Evolutionary conservation across 53 echinoderm and acorn worm species (phyloP), one percentile per base, ranked within the genome.

Genomic region (Stichopus horrens): DNA sequence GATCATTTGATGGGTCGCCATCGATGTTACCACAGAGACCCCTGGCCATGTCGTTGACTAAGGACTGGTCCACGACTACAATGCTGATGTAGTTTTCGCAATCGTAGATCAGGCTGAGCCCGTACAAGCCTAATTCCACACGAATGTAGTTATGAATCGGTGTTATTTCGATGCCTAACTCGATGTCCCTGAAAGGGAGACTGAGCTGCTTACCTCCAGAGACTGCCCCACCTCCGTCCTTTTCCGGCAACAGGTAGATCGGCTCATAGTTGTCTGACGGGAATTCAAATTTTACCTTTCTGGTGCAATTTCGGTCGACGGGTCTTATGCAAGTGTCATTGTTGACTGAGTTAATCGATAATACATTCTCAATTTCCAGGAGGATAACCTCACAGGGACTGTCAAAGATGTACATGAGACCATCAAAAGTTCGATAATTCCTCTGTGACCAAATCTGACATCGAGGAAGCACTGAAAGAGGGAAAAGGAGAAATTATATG

Each of bases 381-480:
- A 85, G 52, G 5, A 52, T 67, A 52, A 66, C 21, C 85, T 85
- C 85, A 16, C 85, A 85, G 4, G 5, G 23, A 6, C 85, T 67
- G 51, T 85, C 85, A 60, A 57, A 65, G 9, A 60, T 85, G 9
- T 52, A 85, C 65, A 66, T 60, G 5, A 85, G 5, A 11, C 85
- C 85, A 52, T 85, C 85, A 67, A 85, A 85, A 2, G 85, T 85
- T 5, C 85, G 67, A 60, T 85, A 85, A 18, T 85, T 66, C 67
- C 68, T 85, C 68, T 85, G 85, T 9, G 85, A 66, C 85, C 85
- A 85, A 52, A 85, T 67, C 67, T 59, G 65, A 52, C 85, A 85
- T 16, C 66, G 85, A 11, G 65, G 85, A 37, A 14, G 51, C 57
- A 13, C 85, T 85, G 66, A 37, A 37, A 37, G 37, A 37, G 37